Evolutionary conservation across 2,888 invertebrate species (phyloP).

Genomic region (Xiphydria camelus): DNA sequence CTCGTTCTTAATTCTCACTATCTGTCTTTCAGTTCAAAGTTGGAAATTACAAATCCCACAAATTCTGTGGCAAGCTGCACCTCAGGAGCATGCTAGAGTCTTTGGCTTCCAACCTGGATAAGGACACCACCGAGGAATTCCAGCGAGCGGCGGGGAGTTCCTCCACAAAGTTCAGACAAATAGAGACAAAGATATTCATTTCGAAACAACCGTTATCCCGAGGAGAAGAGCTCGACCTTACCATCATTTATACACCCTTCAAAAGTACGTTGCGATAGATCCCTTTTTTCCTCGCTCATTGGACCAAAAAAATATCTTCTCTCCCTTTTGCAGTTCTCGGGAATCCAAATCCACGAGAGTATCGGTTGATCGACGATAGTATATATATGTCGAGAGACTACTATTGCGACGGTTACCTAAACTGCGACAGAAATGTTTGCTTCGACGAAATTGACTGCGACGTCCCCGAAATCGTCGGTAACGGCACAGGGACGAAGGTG

Average conservation of each 20-base stretch:
- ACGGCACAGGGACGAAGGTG: slow-evolving; percentile 53
- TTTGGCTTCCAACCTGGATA: slow-evolving; percentile 26
- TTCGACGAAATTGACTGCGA: slow-evolving; percentile 57
- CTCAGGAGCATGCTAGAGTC: too few species aligned
- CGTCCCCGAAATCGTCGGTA: slow-evolving; percentile 30
- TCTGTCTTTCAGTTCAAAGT: slow-evolving; percentile 49
- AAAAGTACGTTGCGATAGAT: slow-evolving; percentile 46
- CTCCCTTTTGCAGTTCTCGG: slow-evolving; percentile 37
- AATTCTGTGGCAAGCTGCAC: slow-evolving; percentile 54
- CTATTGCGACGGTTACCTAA: slow-evolving; percentile 57
- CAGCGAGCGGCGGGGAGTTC: slow-evolving; percentile 35
- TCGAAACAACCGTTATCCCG: slow-evolving; percentile 42
- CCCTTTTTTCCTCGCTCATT: neutral
- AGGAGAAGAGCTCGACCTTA: slow-evolving; percentile 51
- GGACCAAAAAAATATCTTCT: neutral
- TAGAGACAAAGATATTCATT: slow-evolving; percentile 58
- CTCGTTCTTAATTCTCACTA: too few species aligned
- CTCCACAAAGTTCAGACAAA: too few species aligned
- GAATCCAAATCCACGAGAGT: slow-evolving; percentile 29
- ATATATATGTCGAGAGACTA: slow-evolving; percentile 57
- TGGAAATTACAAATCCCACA: slow-evolving; percentile 34
- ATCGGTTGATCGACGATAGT: slow-evolving; percentile 31
- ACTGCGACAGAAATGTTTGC: slow-evolving; percentile 58
- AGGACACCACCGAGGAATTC: slow-evolving; percentile 37
- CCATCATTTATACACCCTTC: slow-evolving; percentile 59